These are phyloP conservation scores for Zaprionus obscuricornis DNA, from an alignment of 2,888 invertebrate genomes.

Conservation along the genomic window DNA sequence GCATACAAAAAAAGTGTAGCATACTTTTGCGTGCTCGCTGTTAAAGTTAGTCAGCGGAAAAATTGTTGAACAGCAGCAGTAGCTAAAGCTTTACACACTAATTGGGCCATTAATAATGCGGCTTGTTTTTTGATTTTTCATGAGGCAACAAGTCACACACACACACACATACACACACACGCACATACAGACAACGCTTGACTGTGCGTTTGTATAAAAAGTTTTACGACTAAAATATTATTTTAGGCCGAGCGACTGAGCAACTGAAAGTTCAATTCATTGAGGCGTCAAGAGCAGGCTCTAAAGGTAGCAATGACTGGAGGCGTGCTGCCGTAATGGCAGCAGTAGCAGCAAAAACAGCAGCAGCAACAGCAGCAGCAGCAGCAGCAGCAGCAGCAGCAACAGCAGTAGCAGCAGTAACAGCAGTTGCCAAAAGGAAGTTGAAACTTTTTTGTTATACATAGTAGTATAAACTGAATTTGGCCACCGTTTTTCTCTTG, in stretches of 20 bases:
- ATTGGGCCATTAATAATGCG: conserved; percentile 68
- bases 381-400: too few species aligned
- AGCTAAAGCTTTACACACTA: conserved; percentile 41
- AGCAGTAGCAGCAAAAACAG: too few species aligned
- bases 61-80: conserved; percentile 26
- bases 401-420: too few species aligned
- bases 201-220: conserved; percentile 20
- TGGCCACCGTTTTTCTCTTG: conserved; percentile 14
- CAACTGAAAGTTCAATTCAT: conserved; percentile 6
- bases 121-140: conserved; percentile 34
- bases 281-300: not conserved
- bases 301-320: too few species aligned
- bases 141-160: conserved; percentile 57
- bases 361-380: too few species aligned
- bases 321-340: too few species aligned
- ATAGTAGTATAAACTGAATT: too few species aligned
- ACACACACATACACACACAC: conserved; percentile 19
- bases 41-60: conserved; percentile 24
- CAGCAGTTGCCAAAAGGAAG: too few species aligned
- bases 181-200: too few species aligned
- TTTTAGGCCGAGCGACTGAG: conserved; percentile 22
- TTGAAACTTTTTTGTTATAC: conserved; percentile 16
- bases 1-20: conserved; percentile 32
- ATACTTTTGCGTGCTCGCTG: conserved; percentile 39
- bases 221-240: conserved; percentile 38